Conservation (phyloP, 2,113 vertebrate genomes). For the Noturus placidus region DNA sequence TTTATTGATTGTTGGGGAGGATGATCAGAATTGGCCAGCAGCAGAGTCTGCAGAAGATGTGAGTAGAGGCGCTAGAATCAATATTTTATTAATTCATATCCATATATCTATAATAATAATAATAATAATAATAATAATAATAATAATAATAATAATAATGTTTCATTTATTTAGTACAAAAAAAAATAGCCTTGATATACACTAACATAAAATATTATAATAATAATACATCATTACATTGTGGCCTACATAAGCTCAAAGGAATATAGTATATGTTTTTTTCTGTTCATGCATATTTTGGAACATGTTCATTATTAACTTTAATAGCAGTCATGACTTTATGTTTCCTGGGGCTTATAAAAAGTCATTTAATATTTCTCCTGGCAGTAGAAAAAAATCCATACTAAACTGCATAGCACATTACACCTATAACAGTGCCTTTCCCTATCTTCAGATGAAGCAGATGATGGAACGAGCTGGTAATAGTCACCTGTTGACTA, state of each 20-base stretch:
- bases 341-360: background rate
- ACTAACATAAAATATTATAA: too few species aligned
- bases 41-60: conserved; percentile 70
- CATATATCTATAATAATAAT: background rate
- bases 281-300: background rate
- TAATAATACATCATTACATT: background rate
- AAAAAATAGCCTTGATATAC: too few species aligned
- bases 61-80: conserved; percentile 39
- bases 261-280: background rate
- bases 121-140: background rate
- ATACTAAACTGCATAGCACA: background rate
- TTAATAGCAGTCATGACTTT: background rate
- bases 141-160: background rate
- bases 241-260: background rate
- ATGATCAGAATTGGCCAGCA: conserved; percentile 74
- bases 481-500: conserved; percentile 68
- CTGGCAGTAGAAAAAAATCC: background rate
- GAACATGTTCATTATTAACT: background rate
- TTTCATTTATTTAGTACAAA: background rate
- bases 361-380: background rate
- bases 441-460: conserved; percentile 61
- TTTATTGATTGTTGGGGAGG: conserved; percentile 69
- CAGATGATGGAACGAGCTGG: conserved; percentile 70
- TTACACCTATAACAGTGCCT: background rate
- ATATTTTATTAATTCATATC: background rate